Percentiles rank a stretch among this genome's conserved stretches.
Conservation (phyloP, 2,888 invertebrate species). For the Lymantria monacha region DNA sequence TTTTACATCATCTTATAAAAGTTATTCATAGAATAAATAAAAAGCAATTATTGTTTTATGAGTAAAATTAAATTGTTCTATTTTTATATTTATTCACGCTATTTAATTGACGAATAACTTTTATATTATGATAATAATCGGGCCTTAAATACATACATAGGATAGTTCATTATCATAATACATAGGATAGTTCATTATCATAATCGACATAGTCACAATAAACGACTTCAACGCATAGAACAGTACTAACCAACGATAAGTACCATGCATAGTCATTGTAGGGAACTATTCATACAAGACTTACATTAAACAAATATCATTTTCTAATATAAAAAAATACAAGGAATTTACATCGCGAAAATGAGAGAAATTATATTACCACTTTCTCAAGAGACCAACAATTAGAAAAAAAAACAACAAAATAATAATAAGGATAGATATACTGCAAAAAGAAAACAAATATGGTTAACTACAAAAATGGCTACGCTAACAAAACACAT, state of each 20-base stretch:
- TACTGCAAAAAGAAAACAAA: slow-evolving; percentile 3
- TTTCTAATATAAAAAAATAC: slow-evolving; percentile 27
- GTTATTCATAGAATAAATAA: too few relatives aligned
- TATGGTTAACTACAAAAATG: not conserved
- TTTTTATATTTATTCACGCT: too few relatives aligned
- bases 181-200: not conserved
- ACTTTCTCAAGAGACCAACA: slow-evolving; percentile 66
- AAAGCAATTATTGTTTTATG: too few relatives aligned
- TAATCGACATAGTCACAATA: slow-evolving; percentile 10
- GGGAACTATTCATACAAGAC: slow-evolving; percentile 51
- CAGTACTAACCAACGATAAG: slow-evolving; percentile 15
- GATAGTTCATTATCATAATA: not conserved
- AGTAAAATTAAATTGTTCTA: too few relatives aligned
- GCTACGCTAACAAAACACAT: not conserved
- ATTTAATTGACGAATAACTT: too few relatives aligned
- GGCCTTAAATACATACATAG: too few relatives aligned
- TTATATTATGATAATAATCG: too few relatives aligned
- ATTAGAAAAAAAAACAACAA: slow-evolving; percentile 22
- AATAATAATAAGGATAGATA: slow-evolving; percentile 20
- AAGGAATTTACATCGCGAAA: slow-evolving; percentile 39
- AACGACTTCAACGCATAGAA: slow-evolving; percentile 17
- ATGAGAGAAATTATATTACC: slow-evolving; percentile 78
- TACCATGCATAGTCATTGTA: slow-evolving; percentile 25
- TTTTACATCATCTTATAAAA: too few relatives aligned
- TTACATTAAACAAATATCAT: slow-evolving; percentile 68